A percentile compares a stretch with the other conserved stretches of the same genome.
These are phyloP conservation scores for cat (Felis catus) DNA, from an alignment of 2,113 vertebrate genomes.

Conservation along the genomic window DNA sequence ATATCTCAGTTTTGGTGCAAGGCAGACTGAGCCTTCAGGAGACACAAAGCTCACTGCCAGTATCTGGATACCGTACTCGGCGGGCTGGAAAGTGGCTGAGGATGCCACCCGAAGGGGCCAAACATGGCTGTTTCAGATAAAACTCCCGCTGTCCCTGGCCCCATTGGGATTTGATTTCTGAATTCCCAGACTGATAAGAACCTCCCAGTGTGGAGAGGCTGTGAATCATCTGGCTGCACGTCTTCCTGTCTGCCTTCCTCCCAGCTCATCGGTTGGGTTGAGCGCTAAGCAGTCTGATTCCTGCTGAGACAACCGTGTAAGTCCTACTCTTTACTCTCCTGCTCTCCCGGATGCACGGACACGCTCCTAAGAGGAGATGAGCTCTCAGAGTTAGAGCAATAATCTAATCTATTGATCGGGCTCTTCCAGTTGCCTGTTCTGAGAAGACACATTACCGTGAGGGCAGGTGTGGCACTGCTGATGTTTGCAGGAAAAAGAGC, in stretches of 20 bases:
- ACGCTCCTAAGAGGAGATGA: neutral
- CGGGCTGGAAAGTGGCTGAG: neutral
- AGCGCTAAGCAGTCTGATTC: constrained; percentile 22
- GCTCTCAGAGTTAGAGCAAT: neutral
- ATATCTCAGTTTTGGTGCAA: neutral
- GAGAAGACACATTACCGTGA: neutral
- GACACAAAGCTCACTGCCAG: neutral
- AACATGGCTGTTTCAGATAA: fast-evolving
- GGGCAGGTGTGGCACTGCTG: neutral
- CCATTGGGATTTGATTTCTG: neutral
- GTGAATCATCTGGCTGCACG: neutral
- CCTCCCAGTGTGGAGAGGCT: neutral
- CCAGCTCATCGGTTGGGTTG: neutral
- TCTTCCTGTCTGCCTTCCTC: neutral
- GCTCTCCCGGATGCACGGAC: neutral
- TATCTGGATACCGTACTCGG: neutral
- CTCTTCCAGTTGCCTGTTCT: constrained; percentile 6
- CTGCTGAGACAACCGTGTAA: neutral
- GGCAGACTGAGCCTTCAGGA: neutral
- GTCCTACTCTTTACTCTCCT: neutral
- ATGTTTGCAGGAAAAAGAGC: neutral
- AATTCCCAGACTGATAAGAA: neutral
- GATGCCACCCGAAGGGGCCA: neutral
- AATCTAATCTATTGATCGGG: constrained; percentile 49
- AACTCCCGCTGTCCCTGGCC: neutral